phyloP scores from a whole-genome alignment of 2,113 vertebrate species.

The Thermophis baileyi region DNA sequence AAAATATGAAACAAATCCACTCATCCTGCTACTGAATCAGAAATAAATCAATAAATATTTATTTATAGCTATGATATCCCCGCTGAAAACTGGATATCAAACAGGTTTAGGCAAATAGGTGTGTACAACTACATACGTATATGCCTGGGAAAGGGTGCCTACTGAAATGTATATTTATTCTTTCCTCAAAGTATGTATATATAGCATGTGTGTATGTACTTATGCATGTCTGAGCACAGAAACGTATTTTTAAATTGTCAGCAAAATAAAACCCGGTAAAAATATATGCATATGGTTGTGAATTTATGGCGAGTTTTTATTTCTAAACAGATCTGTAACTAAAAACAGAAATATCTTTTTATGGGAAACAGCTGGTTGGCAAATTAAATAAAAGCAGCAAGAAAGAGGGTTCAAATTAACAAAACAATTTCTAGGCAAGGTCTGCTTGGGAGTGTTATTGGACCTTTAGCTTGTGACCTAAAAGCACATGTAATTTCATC shows the following conservation, averaged over 20 bases:
- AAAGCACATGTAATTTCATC: constrained; percentile 65
- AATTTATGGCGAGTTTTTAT: constrained; percentile 76
- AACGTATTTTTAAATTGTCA: constrained; percentile 67
- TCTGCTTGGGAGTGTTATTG: constrained; percentile 68
- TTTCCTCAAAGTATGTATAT: neutral
- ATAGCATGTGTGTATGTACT: neutral
- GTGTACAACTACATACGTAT: neutral
- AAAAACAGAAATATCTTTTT: constrained; percentile 83
- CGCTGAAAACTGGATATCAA: neutral
- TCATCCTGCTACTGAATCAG: neutral
- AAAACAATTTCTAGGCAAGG: constrained; percentile 72
- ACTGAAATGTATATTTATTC: neutral
- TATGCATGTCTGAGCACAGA: constrained; percentile 46
- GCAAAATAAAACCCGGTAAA: constrained; percentile 48
- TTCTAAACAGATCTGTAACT: constrained; percentile 83
- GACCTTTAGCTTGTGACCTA: constrained; percentile 71
- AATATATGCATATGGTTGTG: constrained; percentile 62
- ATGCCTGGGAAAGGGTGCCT: neutral
- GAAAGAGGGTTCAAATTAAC: constrained; percentile 73
- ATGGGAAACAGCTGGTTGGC: constrained; percentile 78
- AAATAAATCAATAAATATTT: neutral
- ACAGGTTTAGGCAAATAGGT: neutral
- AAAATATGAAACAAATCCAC: neutral
- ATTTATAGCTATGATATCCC: neutral
- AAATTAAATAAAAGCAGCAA: constrained; percentile 75